Base-by-base conservation (phyloP, 2,797 vertebrate genomes). In the Microctenopoma lineatum region DNA sequence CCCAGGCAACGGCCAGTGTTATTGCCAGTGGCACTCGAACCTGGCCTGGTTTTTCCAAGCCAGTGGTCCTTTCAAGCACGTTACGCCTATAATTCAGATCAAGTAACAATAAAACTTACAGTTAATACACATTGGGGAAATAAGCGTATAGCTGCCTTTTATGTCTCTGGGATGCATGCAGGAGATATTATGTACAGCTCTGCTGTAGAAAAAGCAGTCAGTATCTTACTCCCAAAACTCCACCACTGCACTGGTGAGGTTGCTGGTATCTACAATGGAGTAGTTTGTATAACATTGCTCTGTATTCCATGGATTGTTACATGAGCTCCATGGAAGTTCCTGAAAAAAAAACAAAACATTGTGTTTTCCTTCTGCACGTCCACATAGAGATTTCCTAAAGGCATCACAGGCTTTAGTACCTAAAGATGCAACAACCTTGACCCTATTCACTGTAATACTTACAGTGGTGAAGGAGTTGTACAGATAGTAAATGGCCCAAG, bases 401-500 rank as follows among this genome's bases (percentile, higher is more conserved):
- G 47, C 39, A 52, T 52, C 52, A 27, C 59, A 70, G n/a, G 41
- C 44, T 74, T 3, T 2, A 36, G 27, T 46, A 66, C n/a, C 39
- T 52, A 18, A 60, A 48, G 2, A 56, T 12, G 54, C 8, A 55
- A 54, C 46, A 70, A 73, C 57, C 61, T 68, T 66, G 54, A 73
- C 59, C 54, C 52, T 71, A 38, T 50, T 54, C 41, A 52, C 38
- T 38, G 36, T 34, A 13, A 76, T 87, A 94, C 97, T 98, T 93
- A 99, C 97, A 66, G 93, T 91, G 56, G 97, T 97, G 75, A 99
- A 97, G 82, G 98, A 98, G 86, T 96, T 97, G 85, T 97, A 99
- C 82, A 99, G 94, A 92, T 99, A 99, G 92, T 99, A 99, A 92
- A 99, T 95, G 71, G 98, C 98, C 98, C 98, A 99, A 16, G 97